Evolutionary conservation across 2,888 invertebrate species (phyloP).

Genomic region (Gymnoscelis rufifasciata): DNA sequence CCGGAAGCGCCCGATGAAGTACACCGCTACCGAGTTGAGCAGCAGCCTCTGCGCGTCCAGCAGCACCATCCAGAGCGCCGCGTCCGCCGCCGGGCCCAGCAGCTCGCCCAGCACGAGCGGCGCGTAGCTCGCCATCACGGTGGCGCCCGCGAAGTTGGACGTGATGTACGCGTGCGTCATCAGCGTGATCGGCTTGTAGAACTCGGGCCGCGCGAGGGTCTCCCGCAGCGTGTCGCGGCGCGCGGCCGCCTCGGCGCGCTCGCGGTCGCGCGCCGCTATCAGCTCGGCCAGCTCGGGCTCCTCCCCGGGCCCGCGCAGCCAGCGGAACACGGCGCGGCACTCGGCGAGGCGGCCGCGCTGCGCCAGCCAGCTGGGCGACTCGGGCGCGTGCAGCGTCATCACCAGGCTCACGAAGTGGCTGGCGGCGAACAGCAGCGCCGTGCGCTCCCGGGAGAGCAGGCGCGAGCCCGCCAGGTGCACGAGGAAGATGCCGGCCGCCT

Average conservation of each 20-base stretch:
- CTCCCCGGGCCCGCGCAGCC: conserved; percentile 70
- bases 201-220: conserved; percentile 42
- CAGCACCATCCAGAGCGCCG: conserved; percentile 25
- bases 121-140: conserved; percentile 34
- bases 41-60: conserved; percentile 21
- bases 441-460: conserved; percentile 72
- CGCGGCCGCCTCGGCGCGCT: too few species aligned
- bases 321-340: conserved; percentile 72
- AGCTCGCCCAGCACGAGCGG: conserved; percentile 25
- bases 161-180: conserved; percentile 34
- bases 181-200: conserved; percentile 66
- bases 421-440: conserved; percentile 62
- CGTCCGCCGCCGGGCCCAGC: conserved; percentile 17
- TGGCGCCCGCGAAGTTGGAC: conserved; percentile 35
- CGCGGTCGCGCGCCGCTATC: conserved; percentile 23
- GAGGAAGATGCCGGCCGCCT: conserved; percentile 78
- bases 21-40: conserved; percentile 22
- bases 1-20: conserved; percentile 33
- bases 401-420: conserved; percentile 63
- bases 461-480: conserved; percentile 78
- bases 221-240: neutral
- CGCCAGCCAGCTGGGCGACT: conserved; percentile 81
- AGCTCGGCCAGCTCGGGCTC: conserved; percentile 42
- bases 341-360: conserved; percentile 65
- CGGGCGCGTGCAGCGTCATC: conserved; percentile 63